Conservation (phyloP, 2,113 vertebrate species). For the Okapia johnstoni region DNA sequence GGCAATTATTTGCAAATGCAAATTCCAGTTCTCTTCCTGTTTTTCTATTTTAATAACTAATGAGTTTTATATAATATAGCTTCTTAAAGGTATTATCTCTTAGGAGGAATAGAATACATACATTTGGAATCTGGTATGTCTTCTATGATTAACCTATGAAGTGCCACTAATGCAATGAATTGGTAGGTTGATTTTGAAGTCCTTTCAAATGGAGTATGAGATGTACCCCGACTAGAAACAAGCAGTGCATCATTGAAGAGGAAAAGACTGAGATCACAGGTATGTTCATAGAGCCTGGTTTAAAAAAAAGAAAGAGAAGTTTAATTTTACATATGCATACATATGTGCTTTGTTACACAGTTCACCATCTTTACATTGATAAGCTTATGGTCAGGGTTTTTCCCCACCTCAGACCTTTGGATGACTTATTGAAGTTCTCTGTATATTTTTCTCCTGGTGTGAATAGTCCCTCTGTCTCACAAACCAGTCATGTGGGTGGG, state of each 20-base stretch:
- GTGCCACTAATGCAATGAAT: constrained; percentile 84
- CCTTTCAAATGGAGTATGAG: constrained; percentile 79
- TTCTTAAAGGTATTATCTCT: background rate
- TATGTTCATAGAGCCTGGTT: constrained; percentile 80
- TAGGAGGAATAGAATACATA: constrained; percentile 63
- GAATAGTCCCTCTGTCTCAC: background rate
- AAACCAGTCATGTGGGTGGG: background rate
- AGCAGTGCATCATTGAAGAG: constrained; percentile 85
- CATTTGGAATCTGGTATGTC: constrained; percentile 84
- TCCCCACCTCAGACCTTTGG: background rate
- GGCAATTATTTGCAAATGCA: background rate
- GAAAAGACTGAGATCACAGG: constrained; percentile 82
- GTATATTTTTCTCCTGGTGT: background rate
- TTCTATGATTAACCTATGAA: constrained; percentile 77
- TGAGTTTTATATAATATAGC: background rate
- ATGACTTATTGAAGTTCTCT: background rate
- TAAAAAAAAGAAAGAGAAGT: background rate
- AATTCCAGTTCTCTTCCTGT: background rate
- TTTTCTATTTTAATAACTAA: background rate
- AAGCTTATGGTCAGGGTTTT: background rate
- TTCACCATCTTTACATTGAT: background rate
- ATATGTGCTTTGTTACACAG: background rate
- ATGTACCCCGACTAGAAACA: constrained; percentile 71
- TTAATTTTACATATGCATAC: background rate
- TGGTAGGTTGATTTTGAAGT: constrained; percentile 76